Base-by-base conservation (phyloP, 2,113 vertebrate genomes). In the Meles meles region DNA sequence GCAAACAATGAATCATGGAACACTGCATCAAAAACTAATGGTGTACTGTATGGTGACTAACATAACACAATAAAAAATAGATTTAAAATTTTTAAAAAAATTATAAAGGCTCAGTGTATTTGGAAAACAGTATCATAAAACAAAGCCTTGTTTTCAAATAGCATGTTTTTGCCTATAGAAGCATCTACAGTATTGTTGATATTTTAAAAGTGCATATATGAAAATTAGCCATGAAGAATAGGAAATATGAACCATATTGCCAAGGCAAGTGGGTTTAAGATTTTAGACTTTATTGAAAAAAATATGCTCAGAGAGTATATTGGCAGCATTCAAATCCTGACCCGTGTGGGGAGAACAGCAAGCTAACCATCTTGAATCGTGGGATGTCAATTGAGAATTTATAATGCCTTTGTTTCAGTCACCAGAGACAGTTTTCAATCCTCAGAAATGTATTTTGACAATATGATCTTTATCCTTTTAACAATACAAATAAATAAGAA, bases 371-470 rank as follows among this genome's bases (percentile, higher is more conserved):
- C 72, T 93, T 10, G 10, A 7, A 9, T 83, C 3, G 23, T 88
- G 67, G 76, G 25, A 87, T 11, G 7, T 61, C 96, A 95, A 44
- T 3, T 72, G 61, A 72, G 82, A 93, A 76, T 84, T 81, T 84
- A 67, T 27, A 82, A 85, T 55, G 74, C 86, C 67, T 96, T 94
- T 85, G 67, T 97, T 97, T 93, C 72, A 82, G 49, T 84, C 65
- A 83, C 59, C 72, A 89, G 71, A 76, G 88, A 92, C 25, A 65
- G 93, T 93, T 97, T 90, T 2, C 91, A 84, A 3, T 76, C 20
- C 44, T 95, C 74, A 57, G 72, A 96, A 94, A 95, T 55, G 47
- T 92, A 89, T 92, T 96, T 96, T 97, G 88, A 81, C 93, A 97
- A 94, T 89, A 79, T 39, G 31, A 80, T 95, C 55, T 88, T 94